Base-by-base conservation (phyloP, 2,888 invertebrate species). In the Mylabris sibirica region DNA sequence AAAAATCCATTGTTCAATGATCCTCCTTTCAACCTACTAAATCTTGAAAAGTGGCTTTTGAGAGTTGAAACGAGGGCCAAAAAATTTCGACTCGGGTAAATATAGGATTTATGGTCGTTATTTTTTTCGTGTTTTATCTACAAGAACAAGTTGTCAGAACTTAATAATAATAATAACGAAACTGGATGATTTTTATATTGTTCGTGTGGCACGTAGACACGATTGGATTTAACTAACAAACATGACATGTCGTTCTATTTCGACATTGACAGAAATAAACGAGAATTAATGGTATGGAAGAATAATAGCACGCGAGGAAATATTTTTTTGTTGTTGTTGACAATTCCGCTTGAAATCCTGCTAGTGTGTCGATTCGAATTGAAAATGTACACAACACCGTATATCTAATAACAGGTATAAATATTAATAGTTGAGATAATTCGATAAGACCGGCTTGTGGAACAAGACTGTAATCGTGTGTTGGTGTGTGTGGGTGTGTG, bases 401-500 rank as follows among this genome's bases (percentile, higher is more conserved):
- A 57, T 30, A 6, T 6, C 24, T 12, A 0, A 14, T 24, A 57
- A 57, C 22, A 3, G 12, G 6, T 60, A 67, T 67, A 67, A 67
- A 67, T 67, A 67, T 67, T 67, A 67, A 67, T 67, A 8, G 38
- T 24, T 12, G 12, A 34, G 14, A 20, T 30, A 61, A 61, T 24
- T 41, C 20, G 61, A 61, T 61, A 60, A 44, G 57, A 66, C 63
- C 24, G 44, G 64, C 34, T 63, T 61, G 38, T 57, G 53, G 30
- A 38, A 60, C 53, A 53, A 61, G 24, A 57, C 53, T 59, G 59
- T 41, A 65, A 60, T 14, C 17, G 63, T 20, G 26, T 61, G n/a
- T n/a, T n/a, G n/a, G n/a, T n/a, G n/a, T n/a, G n/a, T n/a, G n/a
- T n/a, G n/a, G n/a, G n/a, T n/a, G 38, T 61, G 12, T 30, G 35